Evolutionary conservation across 2,888 invertebrate species (phyloP).

Genomic region (Heliconius sara): DNA sequence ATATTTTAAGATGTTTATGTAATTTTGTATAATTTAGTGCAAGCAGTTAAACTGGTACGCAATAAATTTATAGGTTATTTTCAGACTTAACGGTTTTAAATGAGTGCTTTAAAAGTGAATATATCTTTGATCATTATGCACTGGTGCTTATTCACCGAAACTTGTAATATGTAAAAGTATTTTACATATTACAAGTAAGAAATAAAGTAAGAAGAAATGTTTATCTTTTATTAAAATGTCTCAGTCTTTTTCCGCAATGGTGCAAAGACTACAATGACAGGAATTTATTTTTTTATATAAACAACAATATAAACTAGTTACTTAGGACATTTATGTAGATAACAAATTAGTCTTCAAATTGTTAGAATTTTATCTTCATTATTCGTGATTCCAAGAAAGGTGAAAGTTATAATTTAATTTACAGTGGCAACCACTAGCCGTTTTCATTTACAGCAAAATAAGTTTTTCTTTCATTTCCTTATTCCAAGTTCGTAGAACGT

Average conservation of each 20-base stretch:
- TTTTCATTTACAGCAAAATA: slow-evolving; percentile 35
- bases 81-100: neutral
- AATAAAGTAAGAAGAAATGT: too few relatives aligned
- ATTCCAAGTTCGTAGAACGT: slow-evolving; percentile 23
- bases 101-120: neutral
- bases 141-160: neutral
- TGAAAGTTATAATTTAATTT: slow-evolving; percentile 44
- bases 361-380: slow-evolving; percentile 18
- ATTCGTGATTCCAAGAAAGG: slow-evolving; percentile 25
- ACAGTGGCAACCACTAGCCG: slow-evolving; percentile 27
- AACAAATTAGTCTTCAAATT: neutral
- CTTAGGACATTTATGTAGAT: neutral
- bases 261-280: neutral
- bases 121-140: neutral
- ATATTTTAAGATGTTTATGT: too few relatives aligned
- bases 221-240: neutral
- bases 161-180: neutral
- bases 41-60: too few relatives aligned
- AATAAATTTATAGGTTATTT: neutral
- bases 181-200: too few relatives aligned
- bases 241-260: neutral
- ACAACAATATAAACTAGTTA: neutral
- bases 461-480: slow-evolving; percentile 36
- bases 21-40: too few relatives aligned
- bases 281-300: neutral